phyloP scores from a whole-genome alignment of 1,140 invertebrate genomes.

The Teleopsis dalmanni region DNA sequence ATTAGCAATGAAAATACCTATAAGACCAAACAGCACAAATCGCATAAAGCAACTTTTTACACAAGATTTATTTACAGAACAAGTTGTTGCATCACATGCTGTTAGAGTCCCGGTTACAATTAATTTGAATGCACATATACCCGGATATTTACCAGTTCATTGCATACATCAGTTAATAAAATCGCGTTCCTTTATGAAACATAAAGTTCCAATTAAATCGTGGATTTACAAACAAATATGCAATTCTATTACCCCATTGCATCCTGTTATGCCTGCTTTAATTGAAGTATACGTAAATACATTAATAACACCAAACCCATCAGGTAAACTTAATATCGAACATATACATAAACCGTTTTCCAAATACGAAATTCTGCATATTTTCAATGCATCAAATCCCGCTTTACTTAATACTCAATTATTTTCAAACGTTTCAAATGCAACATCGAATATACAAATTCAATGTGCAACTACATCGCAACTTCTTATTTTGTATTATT shows the following conservation, averaged over 20 bases:
- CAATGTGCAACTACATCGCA: conserved; percentile 76
- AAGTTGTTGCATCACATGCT: conserved; percentile 91
- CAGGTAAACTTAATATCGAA: conserved; percentile 45
- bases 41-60: conserved; percentile 93
- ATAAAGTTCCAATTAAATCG: conserved; percentile 88
- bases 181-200: conserved; percentile 90
- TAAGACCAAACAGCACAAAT: conserved; percentile 82
- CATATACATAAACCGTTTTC: conserved; percentile 86
- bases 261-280: conserved; percentile 86
- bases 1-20: conserved; percentile 89
- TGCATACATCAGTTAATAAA: conserved; percentile 95
- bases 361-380: conserved; percentile 79
- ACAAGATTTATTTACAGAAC: conserved; percentile 95
- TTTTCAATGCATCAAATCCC: conserved; percentile 73
- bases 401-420: conserved; percentile 44
- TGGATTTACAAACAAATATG: conserved; percentile 95
- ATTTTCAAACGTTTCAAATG: conserved; percentile 41
- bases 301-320: conserved; percentile 68
- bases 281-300: conserved; percentile 95
- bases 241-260: conserved; percentile 74
- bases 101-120: conserved; percentile 91
- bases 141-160: conserved; percentile 91
- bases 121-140: conserved; percentile 79
- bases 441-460: conserved; percentile 23
- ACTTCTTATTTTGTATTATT: conserved; percentile 83